These are phyloP conservation scores for Cyanistes caeruleus DNA, from an alignment of 2,113 vertebrate genomes.

Conservation along the genomic window DNA sequence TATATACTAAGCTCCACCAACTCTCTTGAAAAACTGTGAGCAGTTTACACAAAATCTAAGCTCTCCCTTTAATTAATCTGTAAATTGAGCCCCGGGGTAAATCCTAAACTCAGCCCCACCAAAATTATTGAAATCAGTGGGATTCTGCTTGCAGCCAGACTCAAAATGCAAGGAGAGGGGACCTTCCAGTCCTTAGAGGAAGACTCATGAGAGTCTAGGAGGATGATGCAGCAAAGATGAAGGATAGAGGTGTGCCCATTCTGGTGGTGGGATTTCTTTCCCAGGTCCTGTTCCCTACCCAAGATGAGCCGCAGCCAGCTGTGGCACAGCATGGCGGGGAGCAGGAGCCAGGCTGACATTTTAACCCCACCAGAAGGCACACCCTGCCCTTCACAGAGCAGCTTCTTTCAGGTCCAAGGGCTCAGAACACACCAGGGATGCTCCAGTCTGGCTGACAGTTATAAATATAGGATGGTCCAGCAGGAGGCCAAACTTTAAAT, in stretches of 20 bases:
- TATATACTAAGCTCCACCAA: not conserved
- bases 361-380: not conserved
- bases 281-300: not conserved
- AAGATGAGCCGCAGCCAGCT: not conserved
- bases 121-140: not conserved
- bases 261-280: accelerated
- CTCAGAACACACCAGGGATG: accelerated
- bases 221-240: not conserved
- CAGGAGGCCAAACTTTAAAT: not conserved
- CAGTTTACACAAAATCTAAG: not conserved
- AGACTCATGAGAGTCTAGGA: not conserved
- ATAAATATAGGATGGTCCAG: not conserved
- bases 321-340: not conserved
- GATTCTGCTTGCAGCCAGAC: not conserved
- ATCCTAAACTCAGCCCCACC: not conserved
- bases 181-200: not conserved
- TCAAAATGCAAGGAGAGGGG: not conserved
- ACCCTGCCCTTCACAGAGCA: not conserved
- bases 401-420: not conserved
- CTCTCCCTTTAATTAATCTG: not conserved
- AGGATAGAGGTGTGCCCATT: not conserved
- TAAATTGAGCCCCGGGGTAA: accelerated
- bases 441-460: not conserved
- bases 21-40: not conserved
- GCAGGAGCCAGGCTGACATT: not conserved